Evolutionary conservation across 2,797 vertebrate species (phyloP).

Genomic region (Hozukius guyotensis): DNA sequence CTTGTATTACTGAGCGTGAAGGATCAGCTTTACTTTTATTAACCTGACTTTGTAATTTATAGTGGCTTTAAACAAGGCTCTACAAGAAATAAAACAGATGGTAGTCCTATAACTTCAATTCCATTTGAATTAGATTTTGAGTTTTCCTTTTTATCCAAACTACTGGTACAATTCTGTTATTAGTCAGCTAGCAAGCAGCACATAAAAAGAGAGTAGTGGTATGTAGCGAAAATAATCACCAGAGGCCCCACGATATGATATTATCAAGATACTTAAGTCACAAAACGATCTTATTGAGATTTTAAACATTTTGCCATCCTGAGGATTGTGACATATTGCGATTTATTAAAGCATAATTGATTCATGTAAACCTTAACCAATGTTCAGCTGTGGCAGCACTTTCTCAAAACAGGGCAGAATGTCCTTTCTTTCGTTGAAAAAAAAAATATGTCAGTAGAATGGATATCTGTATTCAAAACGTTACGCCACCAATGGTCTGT

Average conservation of each 20-base stretch:
- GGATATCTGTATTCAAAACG: conserved; percentile 76
- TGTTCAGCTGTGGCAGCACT: conserved; percentile 34
- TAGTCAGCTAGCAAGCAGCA: not conserved
- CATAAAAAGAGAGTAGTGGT: not conserved
- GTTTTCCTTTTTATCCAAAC: not conserved
- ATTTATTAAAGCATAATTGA: conserved; percentile 23
- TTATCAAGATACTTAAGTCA: too few species aligned
- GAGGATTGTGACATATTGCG: too few species aligned
- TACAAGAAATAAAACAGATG: not conserved
- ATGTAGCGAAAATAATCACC: too few species aligned
- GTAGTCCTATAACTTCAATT: not conserved
- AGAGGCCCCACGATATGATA: too few species aligned
- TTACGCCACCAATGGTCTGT: conserved; percentile 57
- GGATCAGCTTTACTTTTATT: not conserved
- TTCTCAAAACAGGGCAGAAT: conserved; percentile 37
- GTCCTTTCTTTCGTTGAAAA: conserved; percentile 42
- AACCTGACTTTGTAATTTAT: not conserved
- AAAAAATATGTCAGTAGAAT: conserved; percentile 63
- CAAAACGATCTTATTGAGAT: too few species aligned
- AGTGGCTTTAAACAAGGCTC: not conserved
- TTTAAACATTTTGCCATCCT: too few species aligned
- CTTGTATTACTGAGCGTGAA: not conserved
- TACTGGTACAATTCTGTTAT: not conserved
- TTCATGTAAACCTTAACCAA: not conserved
- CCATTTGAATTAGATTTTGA: not conserved